Evolutionary conservation across 2,888 invertebrate genomes (phyloP).

Genomic region (Caenorhabditis sinica): DNA sequence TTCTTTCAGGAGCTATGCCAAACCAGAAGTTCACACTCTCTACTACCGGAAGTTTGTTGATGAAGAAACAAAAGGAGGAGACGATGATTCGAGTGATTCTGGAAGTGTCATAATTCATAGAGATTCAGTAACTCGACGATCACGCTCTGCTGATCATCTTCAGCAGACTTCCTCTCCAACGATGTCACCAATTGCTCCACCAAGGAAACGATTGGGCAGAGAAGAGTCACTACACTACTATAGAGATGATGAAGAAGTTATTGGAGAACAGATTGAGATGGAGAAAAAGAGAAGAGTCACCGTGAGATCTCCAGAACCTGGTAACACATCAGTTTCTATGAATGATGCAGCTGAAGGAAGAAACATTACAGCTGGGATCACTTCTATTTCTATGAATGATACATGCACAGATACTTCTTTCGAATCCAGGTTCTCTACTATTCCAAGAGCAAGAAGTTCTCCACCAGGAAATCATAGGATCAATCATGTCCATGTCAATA

Average conservation of each 20-base stretch:
- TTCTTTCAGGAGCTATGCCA: constrained; percentile 48
- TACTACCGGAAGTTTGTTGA: constrained; percentile 66
- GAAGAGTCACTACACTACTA: constrained; percentile 64
- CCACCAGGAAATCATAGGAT: constrained; percentile 34
- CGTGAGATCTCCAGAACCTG: constrained; percentile 42
- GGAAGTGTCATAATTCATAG: constrained; percentile 55
- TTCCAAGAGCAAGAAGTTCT: constrained; percentile 53
- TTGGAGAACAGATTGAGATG: constrained; percentile 26
- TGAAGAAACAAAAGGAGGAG: constrained; percentile 46
- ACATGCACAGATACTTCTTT: constrained; percentile 58
- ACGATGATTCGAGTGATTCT: constrained; percentile 46
- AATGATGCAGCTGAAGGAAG: constrained; percentile 42
- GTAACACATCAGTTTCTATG: constrained; percentile 53
- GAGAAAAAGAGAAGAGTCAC: constrained; percentile 23
- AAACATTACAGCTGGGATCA: constrained; percentile 57
- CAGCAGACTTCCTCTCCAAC: constrained; percentile 9
- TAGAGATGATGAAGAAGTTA: constrained; percentile 49
- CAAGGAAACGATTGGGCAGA: constrained; percentile 56
- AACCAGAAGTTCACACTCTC: constrained; percentile 63
- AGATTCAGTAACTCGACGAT: constrained; percentile 41
- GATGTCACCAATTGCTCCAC: constrained; percentile 49
- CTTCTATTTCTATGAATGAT: constrained; percentile 59
- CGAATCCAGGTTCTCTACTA: constrained; percentile 61
- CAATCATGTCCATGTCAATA: constrained; percentile 61
- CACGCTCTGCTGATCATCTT: constrained; percentile 51